Conservation (phyloP, 2,797 vertebrate species). For the Hypotaenidia philippensis region DNA sequence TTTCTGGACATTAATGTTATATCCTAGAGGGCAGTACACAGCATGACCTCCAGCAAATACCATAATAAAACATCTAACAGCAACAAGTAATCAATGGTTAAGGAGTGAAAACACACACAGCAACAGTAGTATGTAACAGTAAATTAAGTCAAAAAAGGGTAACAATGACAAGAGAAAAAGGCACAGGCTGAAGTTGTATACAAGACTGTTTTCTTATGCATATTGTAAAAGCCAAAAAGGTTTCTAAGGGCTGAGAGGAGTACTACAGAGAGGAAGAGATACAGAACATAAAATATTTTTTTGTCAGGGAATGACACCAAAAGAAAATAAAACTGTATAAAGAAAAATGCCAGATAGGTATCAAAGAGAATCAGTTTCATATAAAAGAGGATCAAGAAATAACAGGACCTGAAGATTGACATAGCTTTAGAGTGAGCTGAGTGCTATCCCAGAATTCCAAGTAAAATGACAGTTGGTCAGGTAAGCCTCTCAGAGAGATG, state of each 20-base stretch:
- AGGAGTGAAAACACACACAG: not conserved
- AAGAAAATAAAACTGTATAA: conserved; percentile 52
- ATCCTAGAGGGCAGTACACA: not conserved
- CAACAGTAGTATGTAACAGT: not conserved
- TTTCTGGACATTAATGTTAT: not conserved
- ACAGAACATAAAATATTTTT: not conserved
- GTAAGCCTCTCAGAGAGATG: not conserved
- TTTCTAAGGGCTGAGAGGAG: not conserved
- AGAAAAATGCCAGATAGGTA: conserved; percentile 27
- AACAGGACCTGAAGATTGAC: conserved; percentile 61
- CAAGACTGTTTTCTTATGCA: not conserved
- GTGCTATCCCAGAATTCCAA: conserved; percentile 40
- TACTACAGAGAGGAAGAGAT: not conserved
- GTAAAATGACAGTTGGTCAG: conserved; percentile 11
- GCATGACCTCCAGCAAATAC: not conserved
- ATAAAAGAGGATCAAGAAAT: conserved; percentile 67
- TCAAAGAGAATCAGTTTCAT: conserved; percentile 64
- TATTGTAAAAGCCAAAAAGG: not conserved
- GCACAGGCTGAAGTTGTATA: not conserved
- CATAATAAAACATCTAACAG: not conserved
- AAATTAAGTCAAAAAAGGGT: not conserved
- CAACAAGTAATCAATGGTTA: not conserved
- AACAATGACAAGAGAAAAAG: not conserved
- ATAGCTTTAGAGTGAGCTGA: conserved; percentile 45
- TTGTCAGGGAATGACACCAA: conserved; percentile 2